Base-by-base conservation (phyloP, 2,888 invertebrate genomes). In the Idaea straminata region DNA sequence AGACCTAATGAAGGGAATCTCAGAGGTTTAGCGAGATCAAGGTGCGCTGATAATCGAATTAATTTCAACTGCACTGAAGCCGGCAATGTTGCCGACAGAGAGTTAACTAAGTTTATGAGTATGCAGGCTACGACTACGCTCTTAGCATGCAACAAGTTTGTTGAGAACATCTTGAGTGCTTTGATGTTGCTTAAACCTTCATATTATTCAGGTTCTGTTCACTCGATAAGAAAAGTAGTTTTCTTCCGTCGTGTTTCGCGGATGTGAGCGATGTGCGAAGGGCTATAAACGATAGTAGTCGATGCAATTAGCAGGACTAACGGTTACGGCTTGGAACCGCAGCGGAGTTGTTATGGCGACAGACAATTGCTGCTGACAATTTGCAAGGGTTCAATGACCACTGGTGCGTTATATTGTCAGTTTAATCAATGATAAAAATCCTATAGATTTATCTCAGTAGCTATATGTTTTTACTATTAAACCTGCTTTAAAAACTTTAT, bases 41-140 rank as follows among this genome's bases (percentile, higher is more conserved):
- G 91, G 91, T 91, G 91, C 86, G 81, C 84, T 86, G 87, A 87
- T 92, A 92, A 92, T 92, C 85, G 86, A 92, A 91, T 92, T 91
- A 92, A 90, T 91, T 85, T 85, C 85, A 81, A 85, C 87, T 83
- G 85, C 86, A 85, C 77, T 82, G 85, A 82, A 87, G 87, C 86
- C 85, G 80, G 83, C 87, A 81, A 83, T 85, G 86, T 86, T 83
- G 81, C 88, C 85, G 86, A 86, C 85, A 82, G 85, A 85, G 83
- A 83, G 84, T 81, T 91, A 91, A 92, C 91, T 91, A 85, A 91
- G 90, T 92, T 91, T 91, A 90, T 87, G 88, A 89, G 80, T 88
- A 91, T 88, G 89, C 84, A 83, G 83, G 84, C 82, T 47, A 47
- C 6, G 5, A 36, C 25, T 86, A 87, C 87, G 88, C 91, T 87